phyloP scores from a whole-genome alignment of 2,797 vertebrate genomes.

The Erethizon dorsatum region DNA sequence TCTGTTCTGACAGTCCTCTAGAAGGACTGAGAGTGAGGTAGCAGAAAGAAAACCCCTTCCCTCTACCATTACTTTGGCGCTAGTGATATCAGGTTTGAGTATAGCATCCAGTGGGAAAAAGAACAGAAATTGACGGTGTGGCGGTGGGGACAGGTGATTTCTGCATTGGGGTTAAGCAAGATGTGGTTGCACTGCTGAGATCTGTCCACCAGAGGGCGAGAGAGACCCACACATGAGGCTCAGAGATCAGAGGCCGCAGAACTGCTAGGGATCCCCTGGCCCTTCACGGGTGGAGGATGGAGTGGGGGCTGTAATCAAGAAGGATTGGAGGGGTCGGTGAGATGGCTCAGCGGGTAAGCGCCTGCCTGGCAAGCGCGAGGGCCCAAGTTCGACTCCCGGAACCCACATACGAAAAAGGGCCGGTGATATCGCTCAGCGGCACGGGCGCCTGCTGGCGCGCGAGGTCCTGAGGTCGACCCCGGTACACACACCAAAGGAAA shows the following conservation, averaged over 20 bases:
- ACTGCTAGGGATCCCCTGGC: neutral
- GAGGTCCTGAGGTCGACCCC: too few species aligned
- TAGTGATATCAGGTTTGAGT: neutral
- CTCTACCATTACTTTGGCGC: neutral
- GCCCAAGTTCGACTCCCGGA: too few species aligned
- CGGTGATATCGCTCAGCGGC: too few species aligned
- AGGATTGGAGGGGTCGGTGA: neutral
- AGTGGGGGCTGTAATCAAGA: neutral
- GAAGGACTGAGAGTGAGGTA: neutral
- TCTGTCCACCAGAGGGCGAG: conserved; percentile 76
- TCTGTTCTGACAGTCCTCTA: neutral
- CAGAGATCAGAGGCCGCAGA: accelerated
- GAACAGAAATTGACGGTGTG: neutral
- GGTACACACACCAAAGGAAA: too few species aligned
- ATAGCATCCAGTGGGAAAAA: neutral
- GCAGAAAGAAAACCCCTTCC: neutral
- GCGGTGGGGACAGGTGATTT: too few species aligned
- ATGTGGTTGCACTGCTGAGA: neutral
- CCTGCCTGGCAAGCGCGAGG: too few species aligned
- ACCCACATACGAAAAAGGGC: too few species aligned
- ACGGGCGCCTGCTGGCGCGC: too few species aligned
- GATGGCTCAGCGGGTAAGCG: too few species aligned
- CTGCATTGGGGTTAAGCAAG: neutral
- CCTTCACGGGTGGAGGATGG: neutral
- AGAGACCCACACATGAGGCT: conserved; percentile 50